Evolutionary conservation across 2,113 vertebrate genomes (phyloP), one percentile per base, ranked within the genome.

Genomic region (Notarius quadriscutis): DNA sequence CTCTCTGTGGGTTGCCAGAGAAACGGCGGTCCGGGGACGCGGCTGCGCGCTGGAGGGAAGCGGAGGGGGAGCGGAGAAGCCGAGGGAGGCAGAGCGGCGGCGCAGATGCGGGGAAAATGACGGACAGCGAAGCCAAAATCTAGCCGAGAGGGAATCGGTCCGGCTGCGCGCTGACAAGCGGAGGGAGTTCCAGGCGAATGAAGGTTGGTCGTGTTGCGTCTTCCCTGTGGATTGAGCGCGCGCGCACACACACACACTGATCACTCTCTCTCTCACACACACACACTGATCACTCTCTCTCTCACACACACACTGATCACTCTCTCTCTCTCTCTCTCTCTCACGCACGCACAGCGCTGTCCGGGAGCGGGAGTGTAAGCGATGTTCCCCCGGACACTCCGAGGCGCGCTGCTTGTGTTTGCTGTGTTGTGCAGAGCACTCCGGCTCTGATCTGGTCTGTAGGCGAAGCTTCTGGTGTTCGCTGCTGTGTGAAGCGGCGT

Each of bases 101-200:
- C 30, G 30, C 30, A 30, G 30, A 30, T 30, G 30, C 30, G 30
- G 30, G 30, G 1, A 30, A 30, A 79, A 89, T 87, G 48, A 53
- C 53, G 63, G 55, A 84, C 81, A 60, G 8, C 88, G 72, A 84
- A 87, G 89, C 74, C 88, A 91, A 91, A 93, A 93, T 91, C 90
- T 92, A 91, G 80, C 84, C 10, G n/a, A 58, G 67, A 2, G 71
- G 89, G 62, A 91, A 88, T 93, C 87, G 89, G 91, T 86, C 85
- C 41, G 18, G 88, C 88, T 67, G 87, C 90, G 88, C 90, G 87
- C 91, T 94, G 94, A 95, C 94, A 94, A 95, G 95, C 95, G 94
- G 94, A 95, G 90, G 90, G 3, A 58, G 89, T 92, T 91, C 93
- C 58, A 91, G 93, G 87, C 88, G 84, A 72, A 90, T 91, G 92